phyloP scores from a whole-genome alignment of 2,113 vertebrate species.

The Glareola pratincola region DNA sequence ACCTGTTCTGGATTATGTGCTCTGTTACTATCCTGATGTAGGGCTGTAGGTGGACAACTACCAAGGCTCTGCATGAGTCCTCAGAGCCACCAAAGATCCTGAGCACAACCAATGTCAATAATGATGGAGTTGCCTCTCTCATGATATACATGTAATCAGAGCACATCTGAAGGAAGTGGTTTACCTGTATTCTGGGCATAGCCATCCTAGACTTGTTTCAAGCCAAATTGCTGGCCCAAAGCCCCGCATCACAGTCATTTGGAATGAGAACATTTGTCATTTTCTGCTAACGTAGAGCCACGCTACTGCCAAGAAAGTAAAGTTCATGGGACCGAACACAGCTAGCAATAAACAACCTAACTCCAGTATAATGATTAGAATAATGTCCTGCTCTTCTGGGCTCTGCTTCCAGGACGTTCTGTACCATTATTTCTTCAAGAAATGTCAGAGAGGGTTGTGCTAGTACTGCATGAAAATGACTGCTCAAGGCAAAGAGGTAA shows the following conservation, averaged over 20 bases:
- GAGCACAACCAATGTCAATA: background rate
- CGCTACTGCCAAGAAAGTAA: background rate
- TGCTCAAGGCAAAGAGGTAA: background rate
- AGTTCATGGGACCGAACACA: background rate
- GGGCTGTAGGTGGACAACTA: background rate
- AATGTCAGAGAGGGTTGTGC: background rate
- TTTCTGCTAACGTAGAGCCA: background rate
- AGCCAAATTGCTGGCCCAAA: background rate
- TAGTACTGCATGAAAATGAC: background rate
- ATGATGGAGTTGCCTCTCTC: background rate
- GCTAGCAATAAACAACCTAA: background rate
- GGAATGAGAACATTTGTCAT: background rate
- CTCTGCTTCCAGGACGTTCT: background rate
- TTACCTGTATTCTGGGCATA: background rate
- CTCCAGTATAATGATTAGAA: background rate
- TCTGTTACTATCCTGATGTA: background rate
- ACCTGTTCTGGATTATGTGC: background rate
- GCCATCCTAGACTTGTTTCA: background rate
- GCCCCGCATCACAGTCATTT: background rate
- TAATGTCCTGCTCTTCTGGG: background rate
- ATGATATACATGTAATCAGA: background rate
- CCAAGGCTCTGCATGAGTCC: background rate
- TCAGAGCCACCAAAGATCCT: background rate
- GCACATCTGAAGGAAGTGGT: background rate
- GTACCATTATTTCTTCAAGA: background rate